A percentile compares a stretch with the other conserved stretches of the same genome.
phyloP scores from a whole-genome alignment of 2,113 vertebrate genomes.

The Catagonus wagneri region DNA sequence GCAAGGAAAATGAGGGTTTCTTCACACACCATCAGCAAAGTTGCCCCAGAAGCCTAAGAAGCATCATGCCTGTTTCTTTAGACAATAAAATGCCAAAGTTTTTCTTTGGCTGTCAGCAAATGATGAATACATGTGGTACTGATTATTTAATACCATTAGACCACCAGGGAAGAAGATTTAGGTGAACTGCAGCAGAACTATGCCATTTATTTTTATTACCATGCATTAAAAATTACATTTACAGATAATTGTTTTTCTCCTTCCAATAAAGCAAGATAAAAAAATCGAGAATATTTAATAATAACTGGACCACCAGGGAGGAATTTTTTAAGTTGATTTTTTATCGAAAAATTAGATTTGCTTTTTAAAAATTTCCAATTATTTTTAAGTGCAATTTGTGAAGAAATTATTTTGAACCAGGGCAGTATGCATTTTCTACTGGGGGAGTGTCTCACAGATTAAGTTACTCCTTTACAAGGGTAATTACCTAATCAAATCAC shows the following conservation, averaged over 20 bases:
- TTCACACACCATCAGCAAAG: constrained; percentile 80
- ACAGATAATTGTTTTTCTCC: constrained; percentile 93
- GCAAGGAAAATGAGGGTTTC: constrained; percentile 78
- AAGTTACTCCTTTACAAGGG: constrained; percentile 84
- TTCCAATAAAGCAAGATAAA: constrained; percentile 90
- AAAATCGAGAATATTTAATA: constrained; percentile 91
- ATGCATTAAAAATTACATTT: constrained; percentile 93
- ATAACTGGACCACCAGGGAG: constrained; percentile 90
- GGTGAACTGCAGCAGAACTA: constrained; percentile 90
- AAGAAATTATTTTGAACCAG: constrained; percentile 83
- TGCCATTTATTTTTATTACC: constrained; percentile 94
- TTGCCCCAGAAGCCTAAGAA: constrained; percentile 82
- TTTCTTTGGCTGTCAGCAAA: constrained; percentile 90
- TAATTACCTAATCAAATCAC: constrained; percentile 87
- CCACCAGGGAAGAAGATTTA: constrained; percentile 94
- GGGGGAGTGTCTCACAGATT: constrained; percentile 81
- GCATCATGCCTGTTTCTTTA: constrained; percentile 84
- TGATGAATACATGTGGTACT: constrained; percentile 91
- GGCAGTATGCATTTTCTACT: constrained; percentile 78
- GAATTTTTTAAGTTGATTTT: constrained; percentile 88
- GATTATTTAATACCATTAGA: constrained; percentile 93
- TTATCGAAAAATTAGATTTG: constrained; percentile 88
- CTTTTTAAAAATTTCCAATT: constrained; percentile 84
- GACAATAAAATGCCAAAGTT: constrained; percentile 90
- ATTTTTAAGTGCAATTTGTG: constrained; percentile 85